Evolutionary conservation across 2,797 vertebrate genomes (phyloP).

Genomic region (Xerus rutilus): DNA sequence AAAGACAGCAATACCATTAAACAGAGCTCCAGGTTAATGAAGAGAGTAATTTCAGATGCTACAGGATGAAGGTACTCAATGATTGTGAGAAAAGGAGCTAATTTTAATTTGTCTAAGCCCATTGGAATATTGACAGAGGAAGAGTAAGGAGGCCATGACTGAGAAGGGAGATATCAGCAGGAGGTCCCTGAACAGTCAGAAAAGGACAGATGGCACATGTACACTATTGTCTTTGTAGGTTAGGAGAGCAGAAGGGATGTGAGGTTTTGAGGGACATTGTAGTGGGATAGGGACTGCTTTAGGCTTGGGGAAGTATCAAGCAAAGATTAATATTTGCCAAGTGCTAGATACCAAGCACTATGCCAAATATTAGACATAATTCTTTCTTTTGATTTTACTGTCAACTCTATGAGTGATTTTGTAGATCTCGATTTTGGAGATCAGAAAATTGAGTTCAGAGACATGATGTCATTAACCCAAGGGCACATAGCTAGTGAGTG

Average conservation of each 20-base stretch:
- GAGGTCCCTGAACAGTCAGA: background rate
- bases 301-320: background rate
- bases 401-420: background rate
- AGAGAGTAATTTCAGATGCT: slow-evolving; percentile 3
- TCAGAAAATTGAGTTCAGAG: background rate
- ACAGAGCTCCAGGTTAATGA: background rate
- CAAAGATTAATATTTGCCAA: slow-evolving; percentile 9
- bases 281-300: background rate
- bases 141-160: background rate
- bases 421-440: background rate
- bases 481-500: background rate
- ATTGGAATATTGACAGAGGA: background rate
- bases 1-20: slow-evolving; percentile 5
- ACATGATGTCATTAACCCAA: background rate
- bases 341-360: background rate
- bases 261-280: background rate
- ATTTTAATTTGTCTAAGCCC: slow-evolving; percentile 25
- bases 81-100: background rate
- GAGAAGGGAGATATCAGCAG: background rate
- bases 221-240: background rate
- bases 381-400: slow-evolving; percentile 42
- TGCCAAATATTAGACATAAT: background rate
- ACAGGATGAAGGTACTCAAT: background rate
- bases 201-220: background rate
- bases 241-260: background rate